Base-by-base conservation (phyloP, 2,113 vertebrate species). In the Plestiodon gilberti region DNA sequence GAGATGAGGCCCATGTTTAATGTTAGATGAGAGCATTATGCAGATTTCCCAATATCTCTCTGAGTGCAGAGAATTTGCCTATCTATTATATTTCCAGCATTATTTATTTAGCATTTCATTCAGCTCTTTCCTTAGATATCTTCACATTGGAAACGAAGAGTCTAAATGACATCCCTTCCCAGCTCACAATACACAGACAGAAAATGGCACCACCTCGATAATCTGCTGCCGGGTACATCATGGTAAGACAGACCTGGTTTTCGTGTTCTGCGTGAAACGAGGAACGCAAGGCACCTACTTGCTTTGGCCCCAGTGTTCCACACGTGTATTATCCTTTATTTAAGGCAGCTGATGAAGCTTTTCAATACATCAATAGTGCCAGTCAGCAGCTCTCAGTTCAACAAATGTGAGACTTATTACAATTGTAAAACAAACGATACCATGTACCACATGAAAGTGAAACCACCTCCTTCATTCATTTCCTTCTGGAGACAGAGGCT, bases 401-500 rank as follows among this genome's bases (percentile, higher is more conserved):
- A 88, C 90, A 95, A 57, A 93, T 88, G 92, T 4, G 83, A 81
- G 89, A 76, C 89, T 94, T 88, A 91, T 83, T 88, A 87, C 88
- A 85, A 15, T 87, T 87, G 76, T 89, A 78, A 89, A 94, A 94
- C 93, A 95, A 96, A 96, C 92, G 94, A 95, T 84, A 92, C 90
- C 85, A 78, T 89, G 91, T 93, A 93, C 93, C 91, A 90, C 91
- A 90, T 88, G 83, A 94, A 94, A 95, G 90, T 62, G 93, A 90
- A 93, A 92, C 89, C 93, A 94, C 90, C 84, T 22, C 77, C 84
- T 92, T 90, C 90, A 83, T 93, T 95, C 85, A 93, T 93, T 96
- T 95, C 94, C 94, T 93, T 92, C 90, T 90, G 74, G 82, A 94
- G 89, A 93, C 94, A 96, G 91, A 96, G 91, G 91, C 92, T 96